Conservation (phyloP, 2,797 vertebrate species). For the Thripadectes ignobilis region DNA sequence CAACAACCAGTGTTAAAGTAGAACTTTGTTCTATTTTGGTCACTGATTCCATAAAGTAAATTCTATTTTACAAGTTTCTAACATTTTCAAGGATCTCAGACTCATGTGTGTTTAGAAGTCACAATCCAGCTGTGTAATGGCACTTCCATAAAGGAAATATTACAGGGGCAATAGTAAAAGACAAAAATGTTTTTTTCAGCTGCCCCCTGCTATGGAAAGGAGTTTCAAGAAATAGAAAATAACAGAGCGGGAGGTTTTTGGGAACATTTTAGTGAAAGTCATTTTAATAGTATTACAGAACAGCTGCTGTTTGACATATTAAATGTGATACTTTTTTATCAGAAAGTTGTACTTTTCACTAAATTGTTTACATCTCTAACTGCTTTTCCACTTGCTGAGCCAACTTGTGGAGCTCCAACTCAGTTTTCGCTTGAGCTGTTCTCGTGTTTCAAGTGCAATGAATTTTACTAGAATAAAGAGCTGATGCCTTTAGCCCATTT, state of each 20-base stretch:
- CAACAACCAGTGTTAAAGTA: background rate
- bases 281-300: background rate
- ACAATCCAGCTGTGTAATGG: background rate
- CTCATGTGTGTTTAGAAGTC: background rate
- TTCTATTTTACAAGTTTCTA: slow-evolving; percentile 8
- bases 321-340: background rate
- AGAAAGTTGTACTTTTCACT: background rate
- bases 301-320: background rate
- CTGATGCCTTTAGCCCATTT: background rate
- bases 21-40: background rate
- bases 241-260: background rate
- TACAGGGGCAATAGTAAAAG: background rate
- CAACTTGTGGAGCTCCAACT: background rate
- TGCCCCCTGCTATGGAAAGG: background rate
- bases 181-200: background rate
- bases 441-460: background rate
- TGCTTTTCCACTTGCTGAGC: background rate
- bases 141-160: background rate
- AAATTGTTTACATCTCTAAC: background rate
- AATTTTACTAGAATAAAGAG: background rate
- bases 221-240: slow-evolving; percentile 14
- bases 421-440: background rate
- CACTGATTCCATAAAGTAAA: background rate
- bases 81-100: background rate
- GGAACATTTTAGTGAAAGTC: background rate